Evolutionary conservation across 2,113 vertebrate genomes (phyloP), one percentile per base, ranked within the genome.

Genomic region (Albula goreensis): DNA sequence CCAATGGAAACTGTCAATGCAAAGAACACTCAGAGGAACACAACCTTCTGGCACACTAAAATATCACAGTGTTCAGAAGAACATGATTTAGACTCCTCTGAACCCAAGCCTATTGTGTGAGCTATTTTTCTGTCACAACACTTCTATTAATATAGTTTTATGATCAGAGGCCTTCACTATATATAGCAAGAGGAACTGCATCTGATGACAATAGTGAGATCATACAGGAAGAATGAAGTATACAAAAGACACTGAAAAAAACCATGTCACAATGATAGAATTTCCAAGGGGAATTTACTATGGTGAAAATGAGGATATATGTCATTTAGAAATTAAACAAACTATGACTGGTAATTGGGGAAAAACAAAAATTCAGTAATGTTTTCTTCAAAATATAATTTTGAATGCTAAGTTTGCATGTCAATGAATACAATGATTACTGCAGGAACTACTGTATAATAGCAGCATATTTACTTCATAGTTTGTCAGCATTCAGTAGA

Each of bases 131-230:
- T 31, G 12, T 50, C 78, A 4, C 78, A 60, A 11, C 57, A 85
- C 56, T 56, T 81, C 57, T 50, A 53, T 66, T 80, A 85, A n/a
- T 49, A 66, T 10, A 31, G n/a, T n/a, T 63, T 80, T 66, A 66
- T 85, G 56, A 85, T 85, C 78, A 80, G 78, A 66, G 31, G 78
- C 49, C 25, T 25, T 63, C 17, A n/a, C 85, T 85, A 81, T 80
- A 85, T 81, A 85, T 85, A 85, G 85, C 60, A 66, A 66, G 41
- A 85, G 31, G 82, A 70, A 50, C 57, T 6, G 49, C 17, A 48
- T 74, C 25, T 57, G 51, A 57, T 60, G 77, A 80, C 74, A 63
- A 53, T 49, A 57, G 19, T n/a, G 78, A 17, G 12, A 78, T 8
- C 3, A 19, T 66, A 19, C 22, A 74, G 70, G 31, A 83, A 17